Evolutionary conservation across 30 jellyfish, hydroid and myxozoan species (phyloP).

Genomic region (Cassiopea xamachana): DNA sequence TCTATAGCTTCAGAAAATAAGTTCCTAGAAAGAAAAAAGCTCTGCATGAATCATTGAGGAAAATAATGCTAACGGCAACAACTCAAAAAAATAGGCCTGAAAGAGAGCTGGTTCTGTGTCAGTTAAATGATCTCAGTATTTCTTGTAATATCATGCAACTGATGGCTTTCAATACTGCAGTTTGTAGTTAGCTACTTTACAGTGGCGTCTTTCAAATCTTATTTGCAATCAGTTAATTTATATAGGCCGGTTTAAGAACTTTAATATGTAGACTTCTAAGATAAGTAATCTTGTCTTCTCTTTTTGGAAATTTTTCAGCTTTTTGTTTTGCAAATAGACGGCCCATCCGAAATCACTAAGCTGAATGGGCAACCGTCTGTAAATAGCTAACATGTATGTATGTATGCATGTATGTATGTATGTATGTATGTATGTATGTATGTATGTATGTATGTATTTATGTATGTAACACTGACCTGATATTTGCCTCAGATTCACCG

Average conservation of each 20-base stretch:
- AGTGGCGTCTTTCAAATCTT: no score
- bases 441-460: background rate
- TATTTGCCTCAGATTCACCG: slow-evolving; percentile 99
- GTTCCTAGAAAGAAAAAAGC: slow-evolving; percentile 41
- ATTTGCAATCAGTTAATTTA: no score
- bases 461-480: slow-evolving; percentile 45
- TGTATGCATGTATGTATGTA: background rate
- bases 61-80: background rate
- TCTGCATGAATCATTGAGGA: no score
- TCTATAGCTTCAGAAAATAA: slow-evolving; percentile 86
- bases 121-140: no score
- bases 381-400: background rate
- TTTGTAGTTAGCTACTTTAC: no score
- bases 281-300: background rate
- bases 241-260: background rate
- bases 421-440: background rate
- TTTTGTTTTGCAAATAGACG: no score
- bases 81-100: background rate
- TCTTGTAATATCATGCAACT: no score
- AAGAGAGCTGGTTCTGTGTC: background rate
- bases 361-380: no score
- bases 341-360: no score
- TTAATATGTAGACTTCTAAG: background rate
- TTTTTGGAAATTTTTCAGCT: background rate
- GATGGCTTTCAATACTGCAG: no score